These are phyloP conservation scores for Tylochromis polylepis DNA, from an alignment of 2,113 vertebrate genomes.

Conservation along the genomic window DNA sequence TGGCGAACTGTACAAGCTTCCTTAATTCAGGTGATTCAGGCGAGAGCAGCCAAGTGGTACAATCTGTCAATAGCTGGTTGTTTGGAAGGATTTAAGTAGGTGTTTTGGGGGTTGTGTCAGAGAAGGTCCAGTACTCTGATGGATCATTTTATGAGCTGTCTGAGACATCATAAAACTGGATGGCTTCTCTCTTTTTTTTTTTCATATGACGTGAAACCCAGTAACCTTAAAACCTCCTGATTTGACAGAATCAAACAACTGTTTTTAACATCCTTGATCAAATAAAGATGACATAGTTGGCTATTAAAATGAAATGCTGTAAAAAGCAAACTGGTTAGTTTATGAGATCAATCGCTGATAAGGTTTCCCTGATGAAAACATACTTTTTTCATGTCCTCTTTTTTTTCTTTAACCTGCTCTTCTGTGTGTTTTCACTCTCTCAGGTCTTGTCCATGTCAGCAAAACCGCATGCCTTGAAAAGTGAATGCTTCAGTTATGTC, in stretches of 20 bases:
- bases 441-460: background rate
- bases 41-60: background rate
- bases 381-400: background rate
- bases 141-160: background rate
- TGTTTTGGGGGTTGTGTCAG: background rate
- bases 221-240: background rate
- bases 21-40: background rate
- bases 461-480: background rate
- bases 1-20: background rate
- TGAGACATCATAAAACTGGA: background rate
- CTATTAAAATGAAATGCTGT: background rate
- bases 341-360: background rate
- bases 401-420: background rate
- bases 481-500: constrained; percentile 14
- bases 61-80: background rate
- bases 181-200: background rate
- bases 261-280: background rate
- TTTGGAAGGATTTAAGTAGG: background rate
- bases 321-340: background rate
- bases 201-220: background rate
- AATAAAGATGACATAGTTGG: background rate
- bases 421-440: background rate
- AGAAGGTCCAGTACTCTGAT: background rate
- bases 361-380: background rate
- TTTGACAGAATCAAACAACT: background rate